phyloP scores from a whole-genome alignment of 2,113 vertebrate species.

The Scophthalmus maximus region DNA sequence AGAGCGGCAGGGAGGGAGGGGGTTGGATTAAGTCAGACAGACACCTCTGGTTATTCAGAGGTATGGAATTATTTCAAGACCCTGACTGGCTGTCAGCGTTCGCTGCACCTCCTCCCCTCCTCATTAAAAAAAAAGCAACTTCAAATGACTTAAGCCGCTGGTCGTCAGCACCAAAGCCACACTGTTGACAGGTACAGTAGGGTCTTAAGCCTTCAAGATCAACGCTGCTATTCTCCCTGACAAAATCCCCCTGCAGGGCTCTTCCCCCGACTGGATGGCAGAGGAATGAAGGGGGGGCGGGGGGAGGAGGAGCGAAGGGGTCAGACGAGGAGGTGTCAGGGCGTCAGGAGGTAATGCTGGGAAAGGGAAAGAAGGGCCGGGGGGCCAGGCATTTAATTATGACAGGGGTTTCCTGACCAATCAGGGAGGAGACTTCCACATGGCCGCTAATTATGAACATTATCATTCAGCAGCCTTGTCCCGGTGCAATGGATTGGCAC shows the following conservation, averaged over 20 bases:
- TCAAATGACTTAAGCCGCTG: conserved; percentile 81
- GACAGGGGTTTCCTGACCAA: conserved; percentile 59
- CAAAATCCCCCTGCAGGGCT: conserved; percentile 75
- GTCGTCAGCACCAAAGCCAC: conserved; percentile 76
- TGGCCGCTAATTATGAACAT: conserved; percentile 75
- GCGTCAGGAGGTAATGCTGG: conserved; percentile 8
- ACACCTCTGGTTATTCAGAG: conserved; percentile 77
- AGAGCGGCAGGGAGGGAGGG: not conserved
- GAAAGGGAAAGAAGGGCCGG: not conserved
- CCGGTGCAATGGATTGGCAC: conserved; percentile 77
- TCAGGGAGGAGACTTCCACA: conserved; percentile 64
- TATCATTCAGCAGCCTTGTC: conserved; percentile 73
- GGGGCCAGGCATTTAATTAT: conserved; percentile 51
- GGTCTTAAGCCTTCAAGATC: conserved; percentile 81
- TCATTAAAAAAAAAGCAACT: conserved; percentile 74
- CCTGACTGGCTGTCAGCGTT: conserved; percentile 75
- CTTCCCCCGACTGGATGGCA: conserved; percentile 33
- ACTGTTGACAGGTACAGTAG: conserved; percentile 81
- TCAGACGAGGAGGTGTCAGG: conserved; percentile 57
- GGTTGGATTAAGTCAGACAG: conserved; percentile 65
- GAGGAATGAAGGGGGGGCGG: conserved; percentile 12
- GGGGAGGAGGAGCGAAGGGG: conserved; percentile 44
- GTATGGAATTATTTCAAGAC: conserved; percentile 80
- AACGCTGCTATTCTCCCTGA: conserved; percentile 77
- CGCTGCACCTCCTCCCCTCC: conserved; percentile 60